These are phyloP conservation scores for Synchiropus splendidus DNA, from an alignment of 2,113 vertebrate species.

Conservation along the genomic window DNA sequence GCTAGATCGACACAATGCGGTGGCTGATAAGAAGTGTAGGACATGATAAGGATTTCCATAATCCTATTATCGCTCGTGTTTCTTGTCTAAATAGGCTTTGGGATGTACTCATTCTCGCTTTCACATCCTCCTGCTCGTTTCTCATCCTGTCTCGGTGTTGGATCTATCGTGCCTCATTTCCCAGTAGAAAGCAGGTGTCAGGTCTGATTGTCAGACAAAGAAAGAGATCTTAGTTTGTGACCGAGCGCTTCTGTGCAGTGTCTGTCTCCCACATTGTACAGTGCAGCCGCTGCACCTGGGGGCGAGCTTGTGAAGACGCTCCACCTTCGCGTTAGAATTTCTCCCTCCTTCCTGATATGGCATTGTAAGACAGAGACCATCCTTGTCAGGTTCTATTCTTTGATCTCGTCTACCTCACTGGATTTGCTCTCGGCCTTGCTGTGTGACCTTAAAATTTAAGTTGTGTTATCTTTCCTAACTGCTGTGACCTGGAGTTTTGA, in stretches of 20 bases:
- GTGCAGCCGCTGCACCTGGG: background rate
- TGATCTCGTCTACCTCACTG: constrained; percentile 3
- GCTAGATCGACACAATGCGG: too few relatives aligned
- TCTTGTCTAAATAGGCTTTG: background rate
- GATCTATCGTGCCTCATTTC: constrained; percentile 6
- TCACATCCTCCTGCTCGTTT: background rate
- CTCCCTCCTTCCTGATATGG: constrained; percentile 5
- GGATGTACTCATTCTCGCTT: background rate
- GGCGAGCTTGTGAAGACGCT: background rate
- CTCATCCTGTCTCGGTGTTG: background rate
- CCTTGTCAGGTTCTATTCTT: background rate
- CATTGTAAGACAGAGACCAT: constrained; percentile 3
- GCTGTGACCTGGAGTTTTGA: background rate
- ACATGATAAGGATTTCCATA: too few relatives aligned
- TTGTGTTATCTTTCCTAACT: background rate
- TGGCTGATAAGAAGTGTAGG: too few relatives aligned
- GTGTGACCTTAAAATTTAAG: background rate
- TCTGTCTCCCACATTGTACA: background rate
- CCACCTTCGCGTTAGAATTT: constrained; percentile 6
- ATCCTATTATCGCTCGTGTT: too few relatives aligned
- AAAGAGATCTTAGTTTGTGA: constrained; percentile 12
- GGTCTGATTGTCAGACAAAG: constrained; percentile 22
- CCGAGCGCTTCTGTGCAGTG: background rate
- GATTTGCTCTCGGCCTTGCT: background rate
- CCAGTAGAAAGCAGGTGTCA: constrained; percentile 29